These are phyloP conservation scores for Megamerina dolium DNA, from an alignment of 2,888 invertebrate genomes.

Conservation along the genomic window DNA sequence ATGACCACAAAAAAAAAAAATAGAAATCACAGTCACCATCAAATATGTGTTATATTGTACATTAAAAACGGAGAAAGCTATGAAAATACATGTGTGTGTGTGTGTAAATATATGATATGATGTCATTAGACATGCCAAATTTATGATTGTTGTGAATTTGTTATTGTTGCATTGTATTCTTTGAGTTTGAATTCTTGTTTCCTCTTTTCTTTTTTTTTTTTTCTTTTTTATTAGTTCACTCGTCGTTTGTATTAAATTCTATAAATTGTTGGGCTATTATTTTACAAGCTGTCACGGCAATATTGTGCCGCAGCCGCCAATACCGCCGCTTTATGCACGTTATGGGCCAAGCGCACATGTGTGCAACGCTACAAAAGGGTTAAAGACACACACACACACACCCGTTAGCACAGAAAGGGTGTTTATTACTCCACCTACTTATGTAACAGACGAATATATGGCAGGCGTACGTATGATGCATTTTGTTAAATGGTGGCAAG, in stretches of 20 bases:
- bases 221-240: neutral
- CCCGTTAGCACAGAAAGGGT: no score
- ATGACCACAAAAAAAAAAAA: conserved; percentile 20
- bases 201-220: neutral
- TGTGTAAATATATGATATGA: conserved; percentile 17
- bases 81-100: conserved; percentile 10
- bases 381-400: neutral
- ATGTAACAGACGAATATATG: no score
- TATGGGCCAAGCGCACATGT: neutral
- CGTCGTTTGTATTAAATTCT: conserved; percentile 31
- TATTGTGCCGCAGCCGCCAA: conserved; percentile 34
- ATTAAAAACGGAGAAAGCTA: no score
- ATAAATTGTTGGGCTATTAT: conserved; percentile 43
- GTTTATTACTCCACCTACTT: no score
- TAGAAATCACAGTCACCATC: conserved; percentile 10
- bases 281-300: conserved; percentile 42
- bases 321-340: no score
- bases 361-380: neutral
- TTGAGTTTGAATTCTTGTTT: neutral
- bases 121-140: conserved; percentile 44
- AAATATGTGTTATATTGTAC: no score
- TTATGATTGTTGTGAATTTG: conserved; percentile 39
- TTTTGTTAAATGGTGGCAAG: no score
- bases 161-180: conserved; percentile 1
- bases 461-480: no score